These are phyloP conservation scores for Pteropus rufus DNA, from an alignment of 2,797 vertebrate species.

Conservation along the genomic window DNA sequence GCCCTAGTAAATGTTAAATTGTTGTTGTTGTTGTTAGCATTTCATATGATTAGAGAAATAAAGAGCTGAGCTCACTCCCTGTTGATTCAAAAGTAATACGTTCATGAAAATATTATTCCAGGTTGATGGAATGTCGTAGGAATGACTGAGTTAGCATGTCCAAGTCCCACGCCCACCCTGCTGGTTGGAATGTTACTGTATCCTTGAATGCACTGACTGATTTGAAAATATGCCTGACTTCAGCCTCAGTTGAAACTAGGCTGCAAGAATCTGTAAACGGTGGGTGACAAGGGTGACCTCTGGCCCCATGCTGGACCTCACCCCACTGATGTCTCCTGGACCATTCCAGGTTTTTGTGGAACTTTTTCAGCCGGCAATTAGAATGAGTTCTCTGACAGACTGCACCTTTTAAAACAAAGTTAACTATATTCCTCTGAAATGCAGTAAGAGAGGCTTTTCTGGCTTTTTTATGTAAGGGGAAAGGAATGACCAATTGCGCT, in stretches of 20 bases:
- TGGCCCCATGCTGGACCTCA: not conserved
- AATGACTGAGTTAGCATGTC: not conserved
- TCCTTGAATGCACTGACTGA: constrained; percentile 14
- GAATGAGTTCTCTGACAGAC: constrained; percentile 3
- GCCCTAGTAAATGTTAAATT: constrained; percentile 54
- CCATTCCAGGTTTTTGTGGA: constrained; percentile 30
- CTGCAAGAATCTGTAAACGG: not conserved
- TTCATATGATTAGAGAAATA: constrained; percentile 45
- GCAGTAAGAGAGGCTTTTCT: not conserved
- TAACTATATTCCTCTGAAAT: not conserved
- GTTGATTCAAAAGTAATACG: constrained; percentile 23
- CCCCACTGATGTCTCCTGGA: not conserved
- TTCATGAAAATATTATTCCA: not conserved
- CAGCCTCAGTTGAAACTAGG: constrained; percentile 12
- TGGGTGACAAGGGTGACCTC: not conserved
- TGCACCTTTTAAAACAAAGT: constrained; percentile 6
- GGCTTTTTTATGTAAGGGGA: not conserved
- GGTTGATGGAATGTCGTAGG: not conserved
- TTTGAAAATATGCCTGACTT: constrained; percentile 11
- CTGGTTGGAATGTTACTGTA: not conserved
- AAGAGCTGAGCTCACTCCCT: constrained; percentile 50
- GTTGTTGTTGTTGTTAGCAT: constrained; percentile 36
- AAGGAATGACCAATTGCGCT: not conserved
- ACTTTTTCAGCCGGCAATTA: constrained; percentile 29
- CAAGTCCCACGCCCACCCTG: not conserved